Evolutionary conservation across 2,113 vertebrate genomes (phyloP).

Genomic region (Heliornis fulica): DNA sequence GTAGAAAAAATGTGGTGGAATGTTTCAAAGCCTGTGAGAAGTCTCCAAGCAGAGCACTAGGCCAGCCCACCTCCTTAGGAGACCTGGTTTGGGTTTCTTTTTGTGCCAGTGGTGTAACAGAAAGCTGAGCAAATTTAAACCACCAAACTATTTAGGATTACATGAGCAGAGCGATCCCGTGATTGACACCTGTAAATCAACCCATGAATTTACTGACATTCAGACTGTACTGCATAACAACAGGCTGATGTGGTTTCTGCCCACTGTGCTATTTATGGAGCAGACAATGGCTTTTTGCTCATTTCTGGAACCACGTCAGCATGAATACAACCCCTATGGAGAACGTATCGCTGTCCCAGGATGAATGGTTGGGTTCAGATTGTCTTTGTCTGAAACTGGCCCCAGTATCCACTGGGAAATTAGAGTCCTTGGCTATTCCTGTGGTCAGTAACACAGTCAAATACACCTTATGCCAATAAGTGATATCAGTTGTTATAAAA

Average conservation of each 20-base stretch:
- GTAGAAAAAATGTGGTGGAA: neutral
- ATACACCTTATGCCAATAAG: neutral
- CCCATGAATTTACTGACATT: neutral
- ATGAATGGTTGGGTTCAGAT: neutral
- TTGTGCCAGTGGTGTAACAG: neutral
- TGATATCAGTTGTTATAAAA: neutral
- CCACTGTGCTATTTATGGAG: neutral
- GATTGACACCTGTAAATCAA: neutral
- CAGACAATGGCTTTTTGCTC: neutral
- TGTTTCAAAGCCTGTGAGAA: neutral
- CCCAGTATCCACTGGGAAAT: neutral
- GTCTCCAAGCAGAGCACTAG: neutral
- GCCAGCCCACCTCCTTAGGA: neutral
- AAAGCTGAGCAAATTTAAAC: neutral
- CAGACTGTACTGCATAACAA: neutral
- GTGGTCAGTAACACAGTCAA: neutral
- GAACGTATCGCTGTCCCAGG: neutral
- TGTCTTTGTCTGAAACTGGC: neutral
- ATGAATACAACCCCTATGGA: neutral
- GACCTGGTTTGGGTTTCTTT: neutral
- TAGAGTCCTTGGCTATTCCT: neutral
- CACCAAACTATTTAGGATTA: neutral
- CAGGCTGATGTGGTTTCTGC: neutral
- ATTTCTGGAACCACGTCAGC: neutral
- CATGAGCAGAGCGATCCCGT: neutral